phyloP scores from a whole-genome alignment of 2,888 invertebrate genomes.

The Hetaerina titia region DNA sequence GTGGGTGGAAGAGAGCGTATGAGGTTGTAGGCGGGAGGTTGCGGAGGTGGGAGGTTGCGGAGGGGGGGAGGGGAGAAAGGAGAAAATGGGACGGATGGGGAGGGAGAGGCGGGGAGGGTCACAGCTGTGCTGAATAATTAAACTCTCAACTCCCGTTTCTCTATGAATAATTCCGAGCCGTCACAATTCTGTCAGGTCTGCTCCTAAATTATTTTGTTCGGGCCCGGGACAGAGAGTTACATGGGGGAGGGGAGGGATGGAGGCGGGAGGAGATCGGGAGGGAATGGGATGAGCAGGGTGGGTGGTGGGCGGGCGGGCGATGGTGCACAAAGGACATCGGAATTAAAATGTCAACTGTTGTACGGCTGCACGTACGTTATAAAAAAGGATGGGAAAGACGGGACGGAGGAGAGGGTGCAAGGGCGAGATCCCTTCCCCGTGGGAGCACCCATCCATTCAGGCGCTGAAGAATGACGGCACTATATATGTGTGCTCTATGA shows the following conservation, averaged over 20 bases:
- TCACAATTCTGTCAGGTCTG: slow-evolving; percentile 55
- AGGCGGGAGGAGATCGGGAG: not conserved
- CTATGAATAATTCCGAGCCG: slow-evolving; percentile 57
- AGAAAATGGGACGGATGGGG: not conserved
- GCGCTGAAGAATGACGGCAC: not conserved
- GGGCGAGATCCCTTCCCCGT: not conserved
- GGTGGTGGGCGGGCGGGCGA: not conserved
- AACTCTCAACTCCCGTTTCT: slow-evolving; percentile 47
- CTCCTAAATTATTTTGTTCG: slow-evolving; percentile 56
- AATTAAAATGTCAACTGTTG: slow-evolving; percentile 57
- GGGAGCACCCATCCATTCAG: not conserved
- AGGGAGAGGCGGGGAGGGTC: not conserved
- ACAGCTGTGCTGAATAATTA: slow-evolving; percentile 64
- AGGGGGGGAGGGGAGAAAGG: not conserved
- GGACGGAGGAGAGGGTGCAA: not conserved
- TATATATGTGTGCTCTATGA: not conserved
- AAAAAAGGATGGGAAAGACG: not conserved
- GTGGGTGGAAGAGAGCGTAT: not conserved
- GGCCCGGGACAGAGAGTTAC: not conserved
- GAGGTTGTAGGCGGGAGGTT: not conserved
- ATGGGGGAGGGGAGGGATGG: not conserved
- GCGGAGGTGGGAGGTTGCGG: not conserved
- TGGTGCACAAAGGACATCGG: slow-evolving; percentile 56
- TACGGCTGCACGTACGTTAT: slow-evolving; percentile 27
- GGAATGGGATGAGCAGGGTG: not conserved